These are phyloP conservation scores for Chaetoderma sp. DNA, from an alignment of 2,888 invertebrate genomes.

Conservation along the genomic window DNA sequence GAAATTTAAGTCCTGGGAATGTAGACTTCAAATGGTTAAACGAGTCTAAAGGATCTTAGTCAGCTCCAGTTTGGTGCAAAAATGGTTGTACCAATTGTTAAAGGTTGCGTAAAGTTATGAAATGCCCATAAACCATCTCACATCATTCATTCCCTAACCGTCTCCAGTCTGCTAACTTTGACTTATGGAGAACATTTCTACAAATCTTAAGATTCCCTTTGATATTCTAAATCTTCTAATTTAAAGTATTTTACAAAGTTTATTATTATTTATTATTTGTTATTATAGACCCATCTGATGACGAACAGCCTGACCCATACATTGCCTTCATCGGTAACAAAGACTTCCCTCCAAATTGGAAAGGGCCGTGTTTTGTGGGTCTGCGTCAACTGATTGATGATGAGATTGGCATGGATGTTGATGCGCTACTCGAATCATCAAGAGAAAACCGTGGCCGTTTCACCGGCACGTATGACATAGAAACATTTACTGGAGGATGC, in stretches of 20 bases:
- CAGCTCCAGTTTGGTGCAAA: too few relatives aligned
- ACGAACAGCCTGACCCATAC: conserved; percentile 37
- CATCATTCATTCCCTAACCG: too few relatives aligned
- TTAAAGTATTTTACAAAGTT: too few relatives aligned
- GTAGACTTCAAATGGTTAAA: too few relatives aligned
- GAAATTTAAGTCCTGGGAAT: too few relatives aligned
- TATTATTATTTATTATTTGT: neutral
- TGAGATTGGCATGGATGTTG: conserved; percentile 51
- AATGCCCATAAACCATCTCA: too few relatives aligned
- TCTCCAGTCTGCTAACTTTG: too few relatives aligned
- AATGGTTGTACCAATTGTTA: too few relatives aligned
- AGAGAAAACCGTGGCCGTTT: conserved; percentile 50
- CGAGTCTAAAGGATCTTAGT: too few relatives aligned
- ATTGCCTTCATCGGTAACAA: conserved; percentile 51
- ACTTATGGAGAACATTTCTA: too few relatives aligned
- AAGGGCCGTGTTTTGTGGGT: conserved; percentile 64
- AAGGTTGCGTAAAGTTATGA: too few relatives aligned
- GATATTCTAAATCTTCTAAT: neutral
- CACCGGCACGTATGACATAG: conserved; percentile 64
- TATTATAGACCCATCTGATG: conserved; percentile 30
- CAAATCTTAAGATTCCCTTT: too few relatives aligned
- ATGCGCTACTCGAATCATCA: conserved; percentile 40
- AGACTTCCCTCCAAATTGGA: conserved; percentile 37
- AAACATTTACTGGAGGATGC: conserved; percentile 66
- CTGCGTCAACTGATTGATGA: conserved; percentile 49